Evolutionary conservation across 2,113 vertebrate species (phyloP).

Genomic region (Ranitomeya variabilis): DNA sequence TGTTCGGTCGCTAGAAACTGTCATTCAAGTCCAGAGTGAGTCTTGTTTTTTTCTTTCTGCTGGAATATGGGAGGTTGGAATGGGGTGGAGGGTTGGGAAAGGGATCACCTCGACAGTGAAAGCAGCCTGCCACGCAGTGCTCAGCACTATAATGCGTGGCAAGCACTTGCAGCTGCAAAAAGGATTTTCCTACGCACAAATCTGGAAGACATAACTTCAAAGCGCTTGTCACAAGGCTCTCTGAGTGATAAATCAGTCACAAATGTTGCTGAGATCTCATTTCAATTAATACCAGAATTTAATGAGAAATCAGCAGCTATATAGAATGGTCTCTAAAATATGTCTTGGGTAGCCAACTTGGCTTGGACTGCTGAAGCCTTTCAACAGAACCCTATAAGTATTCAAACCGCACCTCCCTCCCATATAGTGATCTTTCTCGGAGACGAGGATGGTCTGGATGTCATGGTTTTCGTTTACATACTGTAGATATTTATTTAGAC

Average conservation of each 20-base stretch:
- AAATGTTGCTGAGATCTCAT: slow-evolving; percentile 77
- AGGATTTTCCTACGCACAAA: slow-evolving; percentile 39
- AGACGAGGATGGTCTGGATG: slow-evolving; percentile 48
- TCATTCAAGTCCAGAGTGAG: slow-evolving; percentile 90
- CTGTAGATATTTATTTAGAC: slow-evolving; percentile 15
- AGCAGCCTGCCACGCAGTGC: slow-evolving; percentile 39
- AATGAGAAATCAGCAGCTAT: slow-evolving; percentile 50
- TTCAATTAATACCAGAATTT: slow-evolving; percentile 71
- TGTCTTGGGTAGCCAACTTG: slow-evolving; percentile 50
- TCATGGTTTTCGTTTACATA: slow-evolving; percentile 44
- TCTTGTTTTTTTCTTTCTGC: slow-evolving; percentile 49
- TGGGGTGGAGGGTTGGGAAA: not conserved
- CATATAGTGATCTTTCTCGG: slow-evolving; percentile 11
- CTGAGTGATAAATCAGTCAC: slow-evolving; percentile 76
- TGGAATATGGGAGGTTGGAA: too few species aligned
- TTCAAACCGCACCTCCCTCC: slow-evolving; percentile 33
- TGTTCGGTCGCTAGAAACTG: slow-evolving; percentile 80
- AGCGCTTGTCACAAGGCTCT: slow-evolving; percentile 72
- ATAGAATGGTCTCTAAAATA: slow-evolving; percentile 34
- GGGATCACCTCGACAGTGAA: not conserved
- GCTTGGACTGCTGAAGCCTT: slow-evolving; percentile 35
- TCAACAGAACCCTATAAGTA: slow-evolving; percentile 30
- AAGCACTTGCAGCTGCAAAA: slow-evolving; percentile 48
- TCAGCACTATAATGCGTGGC: slow-evolving; percentile 49
- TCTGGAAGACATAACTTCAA: slow-evolving; percentile 79